Percentiles rank a stretch among this genome's conserved stretches.
Evolutionary conservation across 2,888 invertebrate species (phyloP).

Genomic region (Spatulosminthurus flaviceps): DNA sequence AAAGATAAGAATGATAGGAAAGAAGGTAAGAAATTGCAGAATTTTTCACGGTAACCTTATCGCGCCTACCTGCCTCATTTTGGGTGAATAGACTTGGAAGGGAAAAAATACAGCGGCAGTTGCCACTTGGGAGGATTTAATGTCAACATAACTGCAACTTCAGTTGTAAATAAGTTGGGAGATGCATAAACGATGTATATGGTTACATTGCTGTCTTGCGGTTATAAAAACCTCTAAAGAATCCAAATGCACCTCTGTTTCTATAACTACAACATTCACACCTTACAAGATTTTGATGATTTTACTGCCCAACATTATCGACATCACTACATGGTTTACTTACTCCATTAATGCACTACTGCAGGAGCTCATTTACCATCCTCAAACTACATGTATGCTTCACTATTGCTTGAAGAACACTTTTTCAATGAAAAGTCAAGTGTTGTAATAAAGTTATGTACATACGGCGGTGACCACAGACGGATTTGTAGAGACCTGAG

Average conservation of each 20-base stretch:
- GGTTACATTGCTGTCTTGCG: no score
- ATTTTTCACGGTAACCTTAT: conserved; percentile 23
- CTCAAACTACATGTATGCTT: neutral
- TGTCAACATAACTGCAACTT: no score
- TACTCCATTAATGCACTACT: neutral
- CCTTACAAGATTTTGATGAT: no score
- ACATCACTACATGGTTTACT: neutral
- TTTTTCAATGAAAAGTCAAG: no score
- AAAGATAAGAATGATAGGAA: neutral
- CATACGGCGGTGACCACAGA: neutral
- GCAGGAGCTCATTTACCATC: neutral
- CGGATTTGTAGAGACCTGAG: neutral
- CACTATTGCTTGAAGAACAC: no score
- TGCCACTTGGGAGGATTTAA: neutral
- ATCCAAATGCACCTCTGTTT: no score
- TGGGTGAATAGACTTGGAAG: neutral
- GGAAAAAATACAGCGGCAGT: neutral
- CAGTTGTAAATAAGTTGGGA: no score
- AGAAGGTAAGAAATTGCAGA: neutral
- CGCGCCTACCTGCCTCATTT: conserved; percentile 21
- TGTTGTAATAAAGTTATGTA: neutral
- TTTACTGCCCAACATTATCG: no score
- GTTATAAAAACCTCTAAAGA: no score
- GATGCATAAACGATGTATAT: no score
- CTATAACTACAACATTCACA: no score